Base-by-base conservation (phyloP, 2,888 invertebrate genomes). In the Rhamphomyia laevipes region DNA sequence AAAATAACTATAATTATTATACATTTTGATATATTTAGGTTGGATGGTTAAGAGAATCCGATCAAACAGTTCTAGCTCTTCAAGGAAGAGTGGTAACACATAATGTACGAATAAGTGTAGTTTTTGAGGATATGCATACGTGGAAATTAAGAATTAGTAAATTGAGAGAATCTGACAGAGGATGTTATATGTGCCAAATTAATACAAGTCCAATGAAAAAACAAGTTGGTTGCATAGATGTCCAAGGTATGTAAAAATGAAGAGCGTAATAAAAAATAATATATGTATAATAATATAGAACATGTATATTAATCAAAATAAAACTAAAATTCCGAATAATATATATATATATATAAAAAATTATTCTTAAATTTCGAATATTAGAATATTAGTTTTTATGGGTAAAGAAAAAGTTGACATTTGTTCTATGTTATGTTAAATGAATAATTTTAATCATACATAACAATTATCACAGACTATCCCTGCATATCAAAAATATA, bases 111-210 rank as follows among this genome's bases (percentile, higher is more conserved):
- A 85, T 91, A 64, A 80, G 82, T 59, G 86, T 90, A 41, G 82
- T 83, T 61, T 81, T 88, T 66, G 90, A 91, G 67, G 82, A 86
- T 48, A 79, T 83, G 52, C 77, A 82, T 61, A 89, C 87, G 54
- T 91, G 90, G 91, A 86, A 86, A 68, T 74, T 91, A 51, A 82
- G 86, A 67, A 87, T 91, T 63, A 77, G 85, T 51, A 87, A 87
- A 53, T 75, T 91, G 47, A 78, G 84, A 56, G 88, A 87, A 60
- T 78, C 82, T 41, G 91, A 91, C 69, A 78, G 84, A 43, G 91
- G 87, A 52, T 91, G 90, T 66, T 91, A 91, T 71, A 88, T 90
- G 86, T 91, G 91, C 64, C 90, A 91, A 75, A 88, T 91, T 62
- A 91, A 91, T 73, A 90, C 89, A 2, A 84, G 81, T 53, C 79